Evolutionary conservation across 2,113 vertebrate genomes (phyloP).

Genomic region (Rhinoderma darwinii): DNA sequence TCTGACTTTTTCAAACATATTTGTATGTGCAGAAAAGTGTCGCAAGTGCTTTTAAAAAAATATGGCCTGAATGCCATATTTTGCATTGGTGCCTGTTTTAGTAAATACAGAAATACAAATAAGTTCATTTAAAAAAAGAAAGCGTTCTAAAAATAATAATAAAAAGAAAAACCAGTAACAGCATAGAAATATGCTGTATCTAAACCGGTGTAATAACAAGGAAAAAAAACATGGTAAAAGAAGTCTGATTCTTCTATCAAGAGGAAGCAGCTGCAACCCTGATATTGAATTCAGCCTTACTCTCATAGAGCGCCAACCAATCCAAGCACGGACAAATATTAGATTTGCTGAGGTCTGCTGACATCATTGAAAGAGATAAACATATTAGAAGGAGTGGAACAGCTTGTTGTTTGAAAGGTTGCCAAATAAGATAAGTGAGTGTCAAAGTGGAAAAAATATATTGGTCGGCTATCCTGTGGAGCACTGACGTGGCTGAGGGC

Average conservation of each 20-base stretch:
- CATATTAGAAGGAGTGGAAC: conserved; percentile 71
- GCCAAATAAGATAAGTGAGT: conserved; percentile 73
- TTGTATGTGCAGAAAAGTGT: too few species aligned
- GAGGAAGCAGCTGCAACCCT: conserved; percentile 77
- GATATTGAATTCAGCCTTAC: conserved; percentile 71
- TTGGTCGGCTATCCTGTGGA: conserved; percentile 63
- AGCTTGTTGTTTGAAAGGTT: conserved; percentile 71
- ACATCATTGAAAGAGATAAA: conserved; percentile 75
- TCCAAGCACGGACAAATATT: conserved; percentile 72
- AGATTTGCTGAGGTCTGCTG: conserved; percentile 75
- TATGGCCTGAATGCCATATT: too few species aligned
- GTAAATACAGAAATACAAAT: background rate
- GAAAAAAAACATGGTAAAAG: conserved; percentile 60
- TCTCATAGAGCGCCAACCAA: conserved; percentile 73
- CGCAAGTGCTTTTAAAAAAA: too few species aligned
- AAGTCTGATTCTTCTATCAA: conserved; percentile 64
- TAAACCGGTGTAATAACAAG: conserved; percentile 42
- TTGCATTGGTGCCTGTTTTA: background rate
- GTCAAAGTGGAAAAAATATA: conserved; percentile 68
- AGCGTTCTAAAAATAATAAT: conserved; percentile 43
- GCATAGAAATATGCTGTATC: conserved; percentile 46
- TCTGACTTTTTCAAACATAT: too few species aligned
- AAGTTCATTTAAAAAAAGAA: background rate
- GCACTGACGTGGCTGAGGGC: conserved; percentile 32
- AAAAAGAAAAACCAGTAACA: background rate